Evolutionary conservation across 2,888 invertebrate genomes (phyloP).

Genomic region (Eilema griseolum): DNA sequence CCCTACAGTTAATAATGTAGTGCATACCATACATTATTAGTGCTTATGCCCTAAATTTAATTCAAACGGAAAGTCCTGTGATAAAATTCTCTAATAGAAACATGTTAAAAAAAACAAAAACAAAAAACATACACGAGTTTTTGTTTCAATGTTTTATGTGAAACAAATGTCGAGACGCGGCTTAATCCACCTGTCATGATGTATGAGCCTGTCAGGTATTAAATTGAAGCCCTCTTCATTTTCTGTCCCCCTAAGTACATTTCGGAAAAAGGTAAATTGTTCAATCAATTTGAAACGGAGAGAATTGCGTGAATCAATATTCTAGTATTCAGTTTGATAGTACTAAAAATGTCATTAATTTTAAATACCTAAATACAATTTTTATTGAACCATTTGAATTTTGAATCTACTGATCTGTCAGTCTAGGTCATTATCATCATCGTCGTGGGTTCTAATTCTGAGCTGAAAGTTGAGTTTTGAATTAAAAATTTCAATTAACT

Average conservation of each 20-base stretch:
- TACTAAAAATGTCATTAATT: not conserved
- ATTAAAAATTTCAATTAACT: too few relatives aligned
- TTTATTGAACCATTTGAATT: too few relatives aligned
- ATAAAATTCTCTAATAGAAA: not conserved
- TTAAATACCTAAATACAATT: too few relatives aligned
- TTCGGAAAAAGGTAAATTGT: conserved; percentile 28
- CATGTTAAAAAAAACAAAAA: not conserved
- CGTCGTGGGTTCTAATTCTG: not conserved
- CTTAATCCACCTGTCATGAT: conserved; percentile 34
- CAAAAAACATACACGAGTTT: not conserved
- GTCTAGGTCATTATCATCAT: too few relatives aligned
- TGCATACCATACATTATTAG: not conserved
- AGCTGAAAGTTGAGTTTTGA: too few relatives aligned
- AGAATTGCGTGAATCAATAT: not conserved
- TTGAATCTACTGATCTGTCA: too few relatives aligned
- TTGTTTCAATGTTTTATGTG: not conserved
- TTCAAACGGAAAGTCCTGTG: not conserved
- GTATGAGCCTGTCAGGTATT: conserved; percentile 50
- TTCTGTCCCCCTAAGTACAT: conserved; percentile 17
- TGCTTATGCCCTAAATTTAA: not conserved
- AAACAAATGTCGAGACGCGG: conserved; percentile 2
- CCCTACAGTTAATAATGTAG: too few relatives aligned
- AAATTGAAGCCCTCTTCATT: conserved; percentile 42
- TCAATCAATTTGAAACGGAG: conserved; percentile 17
- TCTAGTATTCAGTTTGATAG: not conserved